Evolutionary conservation across 1,140 invertebrate genomes (phyloP).

Genomic region (Microvelia longipes): DNA sequence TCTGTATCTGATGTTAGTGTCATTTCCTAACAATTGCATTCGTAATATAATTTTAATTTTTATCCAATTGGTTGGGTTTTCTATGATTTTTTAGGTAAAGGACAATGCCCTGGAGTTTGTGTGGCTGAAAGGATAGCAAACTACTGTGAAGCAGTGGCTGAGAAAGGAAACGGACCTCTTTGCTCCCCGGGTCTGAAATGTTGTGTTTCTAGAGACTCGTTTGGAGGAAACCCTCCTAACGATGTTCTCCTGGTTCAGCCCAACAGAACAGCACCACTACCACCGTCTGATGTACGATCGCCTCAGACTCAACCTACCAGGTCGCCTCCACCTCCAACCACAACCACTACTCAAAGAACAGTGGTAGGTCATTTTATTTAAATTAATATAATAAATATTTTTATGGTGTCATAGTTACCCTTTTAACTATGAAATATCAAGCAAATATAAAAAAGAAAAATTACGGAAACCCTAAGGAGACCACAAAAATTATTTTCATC

Average conservation of each 20-base stretch:
- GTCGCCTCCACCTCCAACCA: conserved; percentile 13
- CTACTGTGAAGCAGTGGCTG: conserved; percentile 71
- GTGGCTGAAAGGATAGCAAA: conserved; percentile 60
- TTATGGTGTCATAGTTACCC: too few species aligned
- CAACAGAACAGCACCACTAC: conserved; percentile 14
- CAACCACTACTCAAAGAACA: conserved; percentile 21
- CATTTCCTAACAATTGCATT: too few species aligned
- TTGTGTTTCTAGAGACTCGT: conserved; percentile 57
- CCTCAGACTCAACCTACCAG: conserved; percentile 13
- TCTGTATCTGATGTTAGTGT: too few species aligned
- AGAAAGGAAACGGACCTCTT: conserved; percentile 30
- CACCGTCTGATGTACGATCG: conserved; percentile 17
- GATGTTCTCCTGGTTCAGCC: conserved; percentile 35
- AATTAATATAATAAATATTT: too few species aligned
- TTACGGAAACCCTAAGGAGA: too few species aligned
- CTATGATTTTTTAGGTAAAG: not conserved
- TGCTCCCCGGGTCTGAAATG: conserved; percentile 55
- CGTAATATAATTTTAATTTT: too few species aligned
- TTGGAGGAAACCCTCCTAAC: conserved; percentile 44
- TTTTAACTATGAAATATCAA: too few species aligned
- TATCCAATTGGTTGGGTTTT: too few species aligned
- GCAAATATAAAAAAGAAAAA: too few species aligned
- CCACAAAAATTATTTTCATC: too few species aligned
- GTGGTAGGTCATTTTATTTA: too few species aligned
- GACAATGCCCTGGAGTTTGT: conserved; percentile 63